phyloP scores from a whole-genome alignment of 2,888 invertebrate genomes.

The Bugula neritina region DNA sequence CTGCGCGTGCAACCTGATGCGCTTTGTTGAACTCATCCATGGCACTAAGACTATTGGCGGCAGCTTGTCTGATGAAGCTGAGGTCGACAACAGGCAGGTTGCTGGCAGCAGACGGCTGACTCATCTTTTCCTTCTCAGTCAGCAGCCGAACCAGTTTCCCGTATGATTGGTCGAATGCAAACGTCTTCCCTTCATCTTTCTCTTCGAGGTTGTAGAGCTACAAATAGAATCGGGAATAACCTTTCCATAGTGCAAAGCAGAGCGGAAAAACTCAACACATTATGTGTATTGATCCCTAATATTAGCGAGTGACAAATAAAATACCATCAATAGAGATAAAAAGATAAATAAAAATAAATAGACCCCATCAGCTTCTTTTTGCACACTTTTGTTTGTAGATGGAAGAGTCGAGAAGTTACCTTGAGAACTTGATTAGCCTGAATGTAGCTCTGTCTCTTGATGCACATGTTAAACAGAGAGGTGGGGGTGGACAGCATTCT shows the following conservation, averaged over 20 bases:
- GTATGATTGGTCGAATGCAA: constrained; percentile 41
- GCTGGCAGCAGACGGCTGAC: not conserved
- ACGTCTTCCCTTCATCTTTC: constrained; percentile 38
- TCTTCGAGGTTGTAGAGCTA: constrained; percentile 45
- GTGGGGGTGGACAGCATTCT: constrained; percentile 68
- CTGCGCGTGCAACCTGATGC: not conserved
- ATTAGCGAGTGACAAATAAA: too few species aligned
- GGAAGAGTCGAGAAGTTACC: too few species aligned
- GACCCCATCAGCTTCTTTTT: too few species aligned
- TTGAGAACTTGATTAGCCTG: constrained; percentile 74
- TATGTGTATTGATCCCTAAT: too few species aligned
- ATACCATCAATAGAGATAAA: too few species aligned
- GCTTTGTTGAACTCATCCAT: constrained; percentile 16
- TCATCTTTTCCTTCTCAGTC: not conserved
- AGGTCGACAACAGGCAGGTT: not conserved
- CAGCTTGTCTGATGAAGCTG: not conserved
- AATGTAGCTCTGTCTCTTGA: constrained; percentile 67
- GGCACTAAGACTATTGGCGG: constrained; percentile 9
- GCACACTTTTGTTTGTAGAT: too few species aligned
- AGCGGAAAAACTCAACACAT: too few species aligned
- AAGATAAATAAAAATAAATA: too few species aligned
- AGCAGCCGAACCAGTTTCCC: constrained; percentile 16
- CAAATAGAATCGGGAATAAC: constrained; percentile 30
- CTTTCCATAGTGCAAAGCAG: too few species aligned
- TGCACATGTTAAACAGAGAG: constrained; percentile 68